These are phyloP conservation scores for human (Homo sapiens) DNA, from an alignment of 2,113 vertebrate species.

Conservation along the genomic window GRCh38 chr5:31148501-31149000, in stretches of 20 bases:
- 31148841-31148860: neutral
- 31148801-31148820: neutral
- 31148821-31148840: neutral
- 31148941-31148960: neutral
- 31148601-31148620: no score
- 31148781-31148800: neutral
- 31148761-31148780: neutral
- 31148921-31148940: neutral
- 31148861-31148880: neutral
- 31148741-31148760: slow-evolving; percentile 33
- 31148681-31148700: no score
- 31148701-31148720: no score
- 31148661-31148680: no score
- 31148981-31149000: neutral
- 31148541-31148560: no score
- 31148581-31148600: no score
- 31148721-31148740: no score
- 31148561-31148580: no score
- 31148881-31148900: neutral
- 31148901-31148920: neutral
- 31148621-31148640: no score
- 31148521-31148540: no score
- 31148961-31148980: neutral
- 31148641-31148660: no score
- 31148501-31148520: no score